Evolutionary conservation across 2,888 invertebrate species (phyloP).

Genomic region (Eupithecia exiguata): DNA sequence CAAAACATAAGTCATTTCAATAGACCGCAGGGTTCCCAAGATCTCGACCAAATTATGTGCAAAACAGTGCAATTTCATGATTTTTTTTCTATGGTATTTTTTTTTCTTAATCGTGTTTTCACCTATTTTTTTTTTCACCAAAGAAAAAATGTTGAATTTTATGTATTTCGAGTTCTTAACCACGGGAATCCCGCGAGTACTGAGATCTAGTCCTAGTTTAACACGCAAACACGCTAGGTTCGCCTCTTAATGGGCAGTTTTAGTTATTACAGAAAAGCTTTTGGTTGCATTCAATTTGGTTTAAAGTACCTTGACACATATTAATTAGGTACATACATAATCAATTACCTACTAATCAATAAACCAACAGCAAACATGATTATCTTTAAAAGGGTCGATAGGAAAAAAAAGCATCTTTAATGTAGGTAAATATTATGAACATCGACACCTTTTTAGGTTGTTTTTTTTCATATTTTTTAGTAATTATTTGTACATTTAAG

Average conservation of each 20-base stretch:
- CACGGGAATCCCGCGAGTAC: too few relatives aligned
- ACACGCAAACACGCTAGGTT: too few relatives aligned
- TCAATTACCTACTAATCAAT: not conserved
- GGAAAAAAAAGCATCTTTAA: not conserved
- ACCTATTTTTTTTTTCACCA: too few relatives aligned
- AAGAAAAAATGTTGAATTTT: too few relatives aligned
- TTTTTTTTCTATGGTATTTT: too few relatives aligned
- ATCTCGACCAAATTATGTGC: too few relatives aligned
- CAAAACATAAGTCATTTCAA: too few relatives aligned
- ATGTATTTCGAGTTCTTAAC: too few relatives aligned
- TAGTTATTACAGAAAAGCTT: not conserved
- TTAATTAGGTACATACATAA: not conserved
- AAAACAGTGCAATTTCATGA: too few relatives aligned
- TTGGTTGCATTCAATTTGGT: not conserved
- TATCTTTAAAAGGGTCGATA: not conserved
- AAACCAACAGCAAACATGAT: not conserved
- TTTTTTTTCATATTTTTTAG: not conserved
- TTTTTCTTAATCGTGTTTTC: too few relatives aligned
- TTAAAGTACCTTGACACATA: not conserved
- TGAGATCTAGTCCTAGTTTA: too few relatives aligned
- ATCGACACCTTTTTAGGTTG: not conserved
- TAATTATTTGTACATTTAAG: not conserved
- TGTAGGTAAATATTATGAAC: not conserved
- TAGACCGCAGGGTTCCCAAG: too few relatives aligned
- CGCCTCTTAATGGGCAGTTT: not conserved